Conservation (phyloP, 2,888 invertebrate genomes). For the Celastrina argiolus region DNA sequence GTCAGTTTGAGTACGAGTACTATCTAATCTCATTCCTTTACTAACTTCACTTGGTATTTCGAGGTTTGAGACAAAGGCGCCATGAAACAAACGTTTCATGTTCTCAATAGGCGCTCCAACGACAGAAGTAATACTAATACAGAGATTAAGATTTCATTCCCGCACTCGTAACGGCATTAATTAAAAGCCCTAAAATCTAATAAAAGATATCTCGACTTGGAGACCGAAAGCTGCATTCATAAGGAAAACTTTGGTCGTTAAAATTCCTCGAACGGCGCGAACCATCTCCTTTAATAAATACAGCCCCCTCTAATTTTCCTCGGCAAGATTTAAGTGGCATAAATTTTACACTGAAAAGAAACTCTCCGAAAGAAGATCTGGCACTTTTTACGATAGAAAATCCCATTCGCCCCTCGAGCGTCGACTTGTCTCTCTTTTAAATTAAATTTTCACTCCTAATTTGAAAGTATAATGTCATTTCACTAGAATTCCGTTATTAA, state of each 20-base stretch:
- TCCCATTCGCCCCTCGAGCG: slow-evolving; percentile 70
- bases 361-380: slow-evolving; percentile 72
- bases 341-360: slow-evolving; percentile 76
- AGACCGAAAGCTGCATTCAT: slow-evolving; percentile 68
- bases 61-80: slow-evolving; percentile 1
- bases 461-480: slow-evolving; percentile 80
- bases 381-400: slow-evolving; percentile 73
- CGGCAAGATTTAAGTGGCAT: slow-evolving; percentile 71
- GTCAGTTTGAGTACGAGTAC: too few species aligned
- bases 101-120: slow-evolving; percentile 27
- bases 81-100: slow-evolving; percentile 10
- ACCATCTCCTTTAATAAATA: slow-evolving; percentile 74
- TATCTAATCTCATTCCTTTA: not conserved
- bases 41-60: not conserved
- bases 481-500: slow-evolving; percentile 78
- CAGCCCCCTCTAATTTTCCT: slow-evolving; percentile 72
- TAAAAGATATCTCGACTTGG: slow-evolving; percentile 72
- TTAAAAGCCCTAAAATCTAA: slow-evolving; percentile 67
- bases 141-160: slow-evolving; percentile 60
- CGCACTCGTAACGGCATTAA: slow-evolving; percentile 64
- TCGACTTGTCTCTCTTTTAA: slow-evolving; percentile 77
- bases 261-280: slow-evolving; percentile 74
- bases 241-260: slow-evolving; percentile 71
- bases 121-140: slow-evolving; percentile 39
- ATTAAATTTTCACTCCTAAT: slow-evolving; percentile 80